These are phyloP conservation scores for Psococerastis gibbosa DNA, from an alignment of 2,888 invertebrate genomes.

Conservation along the genomic window DNA sequence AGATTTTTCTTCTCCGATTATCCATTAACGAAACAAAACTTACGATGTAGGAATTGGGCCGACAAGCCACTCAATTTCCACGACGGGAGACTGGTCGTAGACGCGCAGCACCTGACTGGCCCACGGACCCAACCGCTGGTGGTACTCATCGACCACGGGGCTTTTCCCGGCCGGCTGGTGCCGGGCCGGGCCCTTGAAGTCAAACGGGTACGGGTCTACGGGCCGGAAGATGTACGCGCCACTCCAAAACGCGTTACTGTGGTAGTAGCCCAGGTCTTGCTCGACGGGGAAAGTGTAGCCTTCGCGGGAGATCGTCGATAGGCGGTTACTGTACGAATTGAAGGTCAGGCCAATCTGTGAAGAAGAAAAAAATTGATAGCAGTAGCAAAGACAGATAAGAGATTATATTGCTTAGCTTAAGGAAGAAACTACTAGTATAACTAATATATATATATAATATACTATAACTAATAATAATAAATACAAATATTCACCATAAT, in stretches of 20 bases:
- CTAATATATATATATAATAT: no score
- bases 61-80: conserved; percentile 42
- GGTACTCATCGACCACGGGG: conserved; percentile 34
- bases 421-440: no score
- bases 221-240: conserved; percentile 51
- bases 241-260: conserved; percentile 26
- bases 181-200: conserved; percentile 19
- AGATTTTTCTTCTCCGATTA: no score
- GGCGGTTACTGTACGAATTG: background rate
- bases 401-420: no score
- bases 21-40: no score
- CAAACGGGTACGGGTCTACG: conserved; percentile 23
- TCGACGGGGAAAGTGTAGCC: background rate
- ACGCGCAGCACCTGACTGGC: conserved; percentile 38
- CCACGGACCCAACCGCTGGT: conserved; percentile 43
- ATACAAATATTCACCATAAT: no score
- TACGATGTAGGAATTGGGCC: conserved; percentile 43
- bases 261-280: conserved; percentile 38
- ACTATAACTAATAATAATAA: no score
- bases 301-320: background rate
- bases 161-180: conserved; percentile 25
- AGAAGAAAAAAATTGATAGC: no score
- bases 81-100: conserved; percentile 28
- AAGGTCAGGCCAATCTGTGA: conserved; percentile 17
- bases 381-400: no score